phyloP scores from a whole-genome alignment of 2,888 invertebrate species.

The Idaea aversata region DNA sequence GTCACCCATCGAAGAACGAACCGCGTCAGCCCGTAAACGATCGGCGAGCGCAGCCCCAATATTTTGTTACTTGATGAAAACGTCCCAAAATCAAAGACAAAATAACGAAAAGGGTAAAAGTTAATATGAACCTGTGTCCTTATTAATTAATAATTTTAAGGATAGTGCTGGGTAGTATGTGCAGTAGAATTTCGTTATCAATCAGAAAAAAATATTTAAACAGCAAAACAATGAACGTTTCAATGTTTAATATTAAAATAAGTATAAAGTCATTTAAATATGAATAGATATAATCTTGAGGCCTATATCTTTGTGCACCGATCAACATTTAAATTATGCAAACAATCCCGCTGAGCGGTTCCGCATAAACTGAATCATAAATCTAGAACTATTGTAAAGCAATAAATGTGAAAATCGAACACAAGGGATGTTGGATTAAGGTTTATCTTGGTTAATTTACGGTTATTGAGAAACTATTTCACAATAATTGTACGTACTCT shows the following conservation, averaged over 20 bases:
- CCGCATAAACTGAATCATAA: slow-evolving; percentile 64
- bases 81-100: too few species aligned
- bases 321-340: slow-evolving; percentile 57
- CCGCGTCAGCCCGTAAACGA: too few species aligned
- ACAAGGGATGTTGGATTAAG: slow-evolving; percentile 77
- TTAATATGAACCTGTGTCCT: too few species aligned
- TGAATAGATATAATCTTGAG: neutral
- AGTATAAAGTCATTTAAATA: neutral
- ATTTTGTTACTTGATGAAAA: too few species aligned
- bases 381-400: slow-evolving; percentile 75
- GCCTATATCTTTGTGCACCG: slow-evolving; percentile 39
- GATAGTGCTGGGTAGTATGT: too few species aligned
- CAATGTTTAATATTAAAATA: neutral
- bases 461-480: slow-evolving; percentile 55
- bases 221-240: neutral
- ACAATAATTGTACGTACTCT: slow-evolving; percentile 27
- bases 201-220: too few species aligned
- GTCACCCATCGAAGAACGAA: too few species aligned
- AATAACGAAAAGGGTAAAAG: too few species aligned
- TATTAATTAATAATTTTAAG: too few species aligned
- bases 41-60: too few species aligned
- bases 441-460: slow-evolving; percentile 76
- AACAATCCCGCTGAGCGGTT: slow-evolving; percentile 53
- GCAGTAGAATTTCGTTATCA: too few species aligned
- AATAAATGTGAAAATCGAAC: slow-evolving; percentile 75